Percentiles rank a stretch among this genome's conserved stretches.
phyloP scores from a whole-genome alignment of 2,888 invertebrate genomes.

The Lamproptera curius region DNA sequence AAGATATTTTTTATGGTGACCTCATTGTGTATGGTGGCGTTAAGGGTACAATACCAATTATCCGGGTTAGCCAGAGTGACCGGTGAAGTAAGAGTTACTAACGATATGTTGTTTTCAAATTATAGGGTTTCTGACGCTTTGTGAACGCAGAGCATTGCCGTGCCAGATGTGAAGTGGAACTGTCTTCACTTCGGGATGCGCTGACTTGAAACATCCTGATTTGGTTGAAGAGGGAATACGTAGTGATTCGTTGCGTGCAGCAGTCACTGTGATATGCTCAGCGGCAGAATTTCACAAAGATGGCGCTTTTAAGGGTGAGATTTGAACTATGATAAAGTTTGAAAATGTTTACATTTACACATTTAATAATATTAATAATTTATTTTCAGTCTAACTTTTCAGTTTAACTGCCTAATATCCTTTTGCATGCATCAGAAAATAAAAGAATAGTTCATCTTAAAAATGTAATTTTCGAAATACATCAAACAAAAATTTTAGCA shows the following conservation, averaged over 20 bases:
- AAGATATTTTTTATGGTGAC: not conserved
- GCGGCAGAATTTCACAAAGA: not conserved
- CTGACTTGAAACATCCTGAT: conserved; percentile 35
- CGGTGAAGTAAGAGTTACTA: conserved; percentile 52
- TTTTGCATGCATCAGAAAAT: too few relatives aligned
- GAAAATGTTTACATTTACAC: too few relatives aligned
- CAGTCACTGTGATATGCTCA: not conserved
- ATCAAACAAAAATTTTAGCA: too few relatives aligned
- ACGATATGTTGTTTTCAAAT: conserved; percentile 59
- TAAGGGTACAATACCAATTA: conserved; percentile 40
- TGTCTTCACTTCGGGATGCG: conserved; percentile 38
- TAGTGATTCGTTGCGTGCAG: conserved; percentile 31
- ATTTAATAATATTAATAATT: too few relatives aligned
- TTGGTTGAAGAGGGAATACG: conserved; percentile 31
- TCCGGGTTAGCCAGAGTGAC: conserved; percentile 49
- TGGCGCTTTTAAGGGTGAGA: conserved; percentile 46
- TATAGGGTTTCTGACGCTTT: conserved; percentile 67
- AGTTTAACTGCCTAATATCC: too few relatives aligned
- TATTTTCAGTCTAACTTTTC: too few relatives aligned
- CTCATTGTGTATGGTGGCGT: not conserved
- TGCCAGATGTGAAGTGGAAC: conserved; percentile 48
- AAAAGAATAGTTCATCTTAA: too few relatives aligned
- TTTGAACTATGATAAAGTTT: too few relatives aligned
- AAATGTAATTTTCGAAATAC: too few relatives aligned
- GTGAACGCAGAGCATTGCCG: conserved; percentile 48